Percentiles rank a stretch among this genome's conserved stretches.
Evolutionary conservation across 2,888 invertebrate species (phyloP).

Genomic region (Drosophila helvetica): DNA sequence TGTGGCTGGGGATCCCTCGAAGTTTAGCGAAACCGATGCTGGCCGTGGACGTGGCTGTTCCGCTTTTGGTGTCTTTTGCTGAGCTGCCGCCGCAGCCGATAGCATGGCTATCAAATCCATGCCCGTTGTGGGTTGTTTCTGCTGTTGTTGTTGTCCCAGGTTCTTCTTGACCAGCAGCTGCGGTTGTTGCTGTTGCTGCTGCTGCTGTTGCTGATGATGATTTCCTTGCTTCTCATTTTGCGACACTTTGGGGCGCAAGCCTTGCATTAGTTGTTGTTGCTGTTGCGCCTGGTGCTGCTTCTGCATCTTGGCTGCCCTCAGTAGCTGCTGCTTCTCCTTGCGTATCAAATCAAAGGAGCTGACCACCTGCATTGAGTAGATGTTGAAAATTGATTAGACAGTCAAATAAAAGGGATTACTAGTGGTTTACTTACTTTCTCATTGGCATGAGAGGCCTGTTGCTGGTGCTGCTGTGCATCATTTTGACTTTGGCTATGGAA

Average conservation of each 20-base stretch:
- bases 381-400: background rate
- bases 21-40: constrained; percentile 68
- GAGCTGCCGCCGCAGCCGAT: constrained; percentile 69
- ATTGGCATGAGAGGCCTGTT: constrained; percentile 50
- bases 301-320: constrained; percentile 69
- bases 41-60: constrained; percentile 66
- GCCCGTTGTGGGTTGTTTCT: constrained; percentile 45
- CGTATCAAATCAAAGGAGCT: constrained; percentile 82
- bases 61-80: constrained; percentile 45
- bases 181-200: constrained; percentile 10
- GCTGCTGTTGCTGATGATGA: constrained; percentile 54
- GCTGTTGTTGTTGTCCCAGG: constrained; percentile 38
- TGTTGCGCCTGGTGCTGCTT: constrained; percentile 58
- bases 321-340: constrained; percentile 81
- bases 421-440: constrained; percentile 71
- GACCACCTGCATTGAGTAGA: constrained; percentile 64
- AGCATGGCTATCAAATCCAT: constrained; percentile 73
- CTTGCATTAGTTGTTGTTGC: constrained; percentile 60
- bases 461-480: constrained; percentile 72
- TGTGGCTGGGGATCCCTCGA: background rate
- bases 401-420: background rate
- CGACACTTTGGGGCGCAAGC: constrained; percentile 71
- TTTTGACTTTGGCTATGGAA: constrained; percentile 83
- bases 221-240: constrained; percentile 75
- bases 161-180: constrained; percentile 58